Conservation (phyloP, 2,113 vertebrate genomes). For the Bambusicola thoracicus region DNA sequence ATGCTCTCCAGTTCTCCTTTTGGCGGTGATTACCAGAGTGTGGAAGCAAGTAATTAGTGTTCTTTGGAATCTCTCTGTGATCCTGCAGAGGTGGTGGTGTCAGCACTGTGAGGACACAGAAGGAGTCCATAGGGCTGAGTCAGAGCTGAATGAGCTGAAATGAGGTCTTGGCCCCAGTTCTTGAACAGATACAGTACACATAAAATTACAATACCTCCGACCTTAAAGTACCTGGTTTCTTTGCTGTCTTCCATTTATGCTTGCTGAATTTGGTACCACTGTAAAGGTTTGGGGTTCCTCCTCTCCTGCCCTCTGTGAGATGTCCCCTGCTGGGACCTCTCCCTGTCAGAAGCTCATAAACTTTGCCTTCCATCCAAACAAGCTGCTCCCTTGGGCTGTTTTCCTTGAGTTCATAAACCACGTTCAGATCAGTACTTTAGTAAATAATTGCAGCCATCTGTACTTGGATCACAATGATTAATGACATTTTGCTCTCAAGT, state of each 20-base stretch:
- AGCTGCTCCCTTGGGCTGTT: background rate
- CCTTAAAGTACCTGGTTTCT: background rate
- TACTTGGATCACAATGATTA: background rate
- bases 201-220: background rate
- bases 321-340: background rate
- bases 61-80: background rate
- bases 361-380: background rate
- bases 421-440: background rate
- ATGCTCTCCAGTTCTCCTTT: background rate
- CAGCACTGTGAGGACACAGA: background rate
- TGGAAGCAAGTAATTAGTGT: background rate
- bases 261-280: background rate
- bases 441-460: background rate
- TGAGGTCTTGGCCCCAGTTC: background rate
- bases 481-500: background rate
- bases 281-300: background rate
- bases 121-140: background rate
- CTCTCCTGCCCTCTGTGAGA: accelerated
- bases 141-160: background rate
- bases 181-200: background rate
- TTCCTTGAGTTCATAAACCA: background rate
- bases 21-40: background rate
- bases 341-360: background rate
- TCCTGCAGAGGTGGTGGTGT: background rate
- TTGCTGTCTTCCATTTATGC: background rate